Conservation (phyloP, 1,140 invertebrate species). For the Whitmania pigra region DNA sequence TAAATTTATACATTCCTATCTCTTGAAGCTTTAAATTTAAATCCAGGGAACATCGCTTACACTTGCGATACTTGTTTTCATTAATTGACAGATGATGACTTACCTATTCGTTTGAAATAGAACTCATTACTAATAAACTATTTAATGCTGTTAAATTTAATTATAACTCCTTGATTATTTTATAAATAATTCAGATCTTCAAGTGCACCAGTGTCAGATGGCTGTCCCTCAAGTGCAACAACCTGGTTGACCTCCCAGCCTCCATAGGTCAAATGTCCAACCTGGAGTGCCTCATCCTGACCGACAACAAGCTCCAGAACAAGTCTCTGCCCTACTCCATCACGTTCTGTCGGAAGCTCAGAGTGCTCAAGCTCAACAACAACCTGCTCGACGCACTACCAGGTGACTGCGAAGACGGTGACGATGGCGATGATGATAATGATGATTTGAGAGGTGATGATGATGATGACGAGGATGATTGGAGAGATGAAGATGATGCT, state of each 20-base stretch:
- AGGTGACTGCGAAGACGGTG: constrained; percentile 20
- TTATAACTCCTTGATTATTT: too few species aligned
- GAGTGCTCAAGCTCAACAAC: constrained; percentile 42
- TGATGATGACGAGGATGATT: too few species aligned
- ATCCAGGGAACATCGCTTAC: too few species aligned
- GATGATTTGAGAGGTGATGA: too few species aligned
- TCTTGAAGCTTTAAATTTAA: too few species aligned
- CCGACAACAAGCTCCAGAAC: constrained; percentile 45
- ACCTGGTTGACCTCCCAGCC: constrained; percentile 41
- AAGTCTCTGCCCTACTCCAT: constrained; percentile 45
- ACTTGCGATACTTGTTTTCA: neutral
- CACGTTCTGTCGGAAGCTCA: constrained; percentile 38
- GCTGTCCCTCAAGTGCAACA: constrained; percentile 45
- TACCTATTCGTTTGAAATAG: neutral
- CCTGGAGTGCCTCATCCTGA: constrained; percentile 43
- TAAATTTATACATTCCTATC: too few species aligned
- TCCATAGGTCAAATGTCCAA: constrained; percentile 44
- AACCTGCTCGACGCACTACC: constrained; percentile 47
- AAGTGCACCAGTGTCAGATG: constrained; percentile 40
- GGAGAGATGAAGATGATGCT: too few species aligned
- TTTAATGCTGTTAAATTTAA: neutral
- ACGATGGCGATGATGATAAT: too few species aligned
- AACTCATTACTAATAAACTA: neutral
- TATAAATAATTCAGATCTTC: constrained; percentile 47
- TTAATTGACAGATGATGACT: neutral